Base-by-base conservation (phyloP, 2,797 vertebrate species). In the Chelonia mydas region DNA sequence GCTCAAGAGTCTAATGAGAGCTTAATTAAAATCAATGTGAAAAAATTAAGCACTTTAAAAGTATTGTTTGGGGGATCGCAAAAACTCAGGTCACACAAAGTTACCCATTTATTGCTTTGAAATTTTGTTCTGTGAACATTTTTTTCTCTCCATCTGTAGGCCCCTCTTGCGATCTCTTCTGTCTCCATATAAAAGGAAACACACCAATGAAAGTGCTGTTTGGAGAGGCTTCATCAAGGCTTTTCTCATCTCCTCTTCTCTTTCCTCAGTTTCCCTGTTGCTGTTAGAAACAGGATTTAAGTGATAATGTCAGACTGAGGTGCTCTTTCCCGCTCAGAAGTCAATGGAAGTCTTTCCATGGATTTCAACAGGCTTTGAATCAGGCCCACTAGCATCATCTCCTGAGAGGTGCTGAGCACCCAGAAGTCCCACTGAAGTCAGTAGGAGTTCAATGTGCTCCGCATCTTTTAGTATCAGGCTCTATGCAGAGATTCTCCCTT, bases 1-100 rank as follows among this genome's bases (percentile, higher is more conserved):
- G 87, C 95, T 96, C 74, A 93, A 96, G 96, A 96, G 92, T 93
- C 95, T 97, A 98, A 97, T 96, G 97, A 97, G 96, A 97, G 92
- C 94, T 97, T 97, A 97, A 97, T 98, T 98, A 97, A 97, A 97
- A 97, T 87, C 86, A 83, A 97, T 96, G 96, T 95, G 90, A 97
- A 97, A 96, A 95, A 96, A 95, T 96, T 94, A 95, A 97, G 93
- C 88, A 86, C 88, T 96, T 95, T 92, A 92, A 94, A 78, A 95
- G 84, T 96, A 97, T 95, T 97, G 94, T 96, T 95, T 94, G 55
- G 86, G 87, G 87, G 37, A 37, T 96, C 93, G 87, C 41, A 84
- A 94, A 82, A 96, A 21, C 87, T 96, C 81, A 96, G 90, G 74
- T 87, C 86, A 96, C 94, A 96, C 94, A 97, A 97, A 97, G 94